A percentile compares a stretch with the other conserved stretches of the same genome.
These are phyloP conservation scores for Caenorhabditis tropicalis DNA, from an alignment of 1,140 invertebrate species.

Conservation along the genomic window DNA sequence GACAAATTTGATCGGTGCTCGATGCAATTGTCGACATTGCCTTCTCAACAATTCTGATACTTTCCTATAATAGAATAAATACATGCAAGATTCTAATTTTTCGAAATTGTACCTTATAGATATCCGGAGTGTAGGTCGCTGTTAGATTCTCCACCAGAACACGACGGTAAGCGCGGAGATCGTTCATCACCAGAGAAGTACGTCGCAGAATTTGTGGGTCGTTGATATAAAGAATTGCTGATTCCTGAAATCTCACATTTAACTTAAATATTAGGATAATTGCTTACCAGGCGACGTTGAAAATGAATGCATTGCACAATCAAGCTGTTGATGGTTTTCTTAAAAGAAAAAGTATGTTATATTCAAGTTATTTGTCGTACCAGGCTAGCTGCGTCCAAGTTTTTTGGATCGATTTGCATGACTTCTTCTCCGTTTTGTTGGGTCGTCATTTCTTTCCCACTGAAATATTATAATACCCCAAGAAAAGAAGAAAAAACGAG, in stretches of 20 bases:
- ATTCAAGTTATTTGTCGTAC: too few relatives aligned
- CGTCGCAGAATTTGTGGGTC: not conserved
- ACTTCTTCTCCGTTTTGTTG: too few relatives aligned
- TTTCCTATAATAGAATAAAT: not conserved
- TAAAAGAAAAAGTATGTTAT: too few relatives aligned
- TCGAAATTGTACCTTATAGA: not conserved
- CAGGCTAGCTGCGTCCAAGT: too few relatives aligned
- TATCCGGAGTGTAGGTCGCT: not conserved
- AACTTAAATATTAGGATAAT: too few relatives aligned
- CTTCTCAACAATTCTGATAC: not conserved
- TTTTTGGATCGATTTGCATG: too few relatives aligned
- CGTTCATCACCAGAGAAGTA: not conserved
- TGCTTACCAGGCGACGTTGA: not conserved
- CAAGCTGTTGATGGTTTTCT: not conserved
- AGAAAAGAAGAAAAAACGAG: not conserved
- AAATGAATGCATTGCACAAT: not conserved
- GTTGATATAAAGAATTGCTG: not conserved
- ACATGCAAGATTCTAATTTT: not conserved
- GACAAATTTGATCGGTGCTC: not conserved
- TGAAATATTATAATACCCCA: not conserved
- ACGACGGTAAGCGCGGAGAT: not conserved
- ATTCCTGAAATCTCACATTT: not conserved
- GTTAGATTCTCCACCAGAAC: not conserved
- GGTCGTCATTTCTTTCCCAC: not conserved
- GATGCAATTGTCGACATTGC: not conserved